Conservation (phyloP, 2,113 vertebrate genomes). For the Oostethus manadensis region DNA sequence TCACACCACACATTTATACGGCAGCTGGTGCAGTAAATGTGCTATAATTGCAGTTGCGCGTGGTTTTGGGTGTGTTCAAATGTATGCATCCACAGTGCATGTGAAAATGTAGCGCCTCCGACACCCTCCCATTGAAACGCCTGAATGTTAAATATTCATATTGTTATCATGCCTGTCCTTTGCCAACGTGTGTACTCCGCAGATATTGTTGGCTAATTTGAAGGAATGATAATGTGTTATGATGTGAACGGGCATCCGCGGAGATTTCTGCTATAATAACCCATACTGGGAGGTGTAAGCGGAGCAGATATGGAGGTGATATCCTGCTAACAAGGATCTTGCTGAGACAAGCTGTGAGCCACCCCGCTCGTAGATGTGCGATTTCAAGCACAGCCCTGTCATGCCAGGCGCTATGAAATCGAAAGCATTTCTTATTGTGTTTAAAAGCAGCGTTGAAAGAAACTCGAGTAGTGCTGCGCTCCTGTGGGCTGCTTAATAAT, state of each 20-base stretch:
- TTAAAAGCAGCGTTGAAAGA: slow-evolving; percentile 23
- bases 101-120: slow-evolving; percentile 53
- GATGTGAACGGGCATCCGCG: slow-evolving; percentile 42
- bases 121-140: slow-evolving; percentile 1
- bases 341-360: slow-evolving; percentile 55
- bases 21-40: slow-evolving; percentile 63
- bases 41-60: slow-evolving; percentile 63
- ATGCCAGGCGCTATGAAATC: background rate
- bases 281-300: slow-evolving; percentile 52
- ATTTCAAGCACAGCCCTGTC: slow-evolving; percentile 41
- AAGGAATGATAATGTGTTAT: slow-evolving; percentile 24
- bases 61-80: slow-evolving; percentile 44
- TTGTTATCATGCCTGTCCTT: slow-evolving; percentile 20
- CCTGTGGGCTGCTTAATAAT: background rate
- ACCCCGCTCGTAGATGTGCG: slow-evolving; percentile 33
- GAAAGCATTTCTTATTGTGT: slow-evolving; percentile 18
- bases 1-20: slow-evolving; percentile 53
- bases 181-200: slow-evolving; percentile 7
- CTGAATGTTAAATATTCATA: slow-evolving; percentile 30
- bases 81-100: slow-evolving; percentile 54
- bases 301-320: slow-evolving; percentile 61
- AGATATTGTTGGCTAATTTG: slow-evolving; percentile 26
- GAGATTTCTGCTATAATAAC: slow-evolving; percentile 38
- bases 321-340: slow-evolving; percentile 63
- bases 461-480: slow-evolving; percentile 2